These are phyloP conservation scores for Empis stercorea DNA, from an alignment of 2,888 invertebrate species.

Conservation along the genomic window DNA sequence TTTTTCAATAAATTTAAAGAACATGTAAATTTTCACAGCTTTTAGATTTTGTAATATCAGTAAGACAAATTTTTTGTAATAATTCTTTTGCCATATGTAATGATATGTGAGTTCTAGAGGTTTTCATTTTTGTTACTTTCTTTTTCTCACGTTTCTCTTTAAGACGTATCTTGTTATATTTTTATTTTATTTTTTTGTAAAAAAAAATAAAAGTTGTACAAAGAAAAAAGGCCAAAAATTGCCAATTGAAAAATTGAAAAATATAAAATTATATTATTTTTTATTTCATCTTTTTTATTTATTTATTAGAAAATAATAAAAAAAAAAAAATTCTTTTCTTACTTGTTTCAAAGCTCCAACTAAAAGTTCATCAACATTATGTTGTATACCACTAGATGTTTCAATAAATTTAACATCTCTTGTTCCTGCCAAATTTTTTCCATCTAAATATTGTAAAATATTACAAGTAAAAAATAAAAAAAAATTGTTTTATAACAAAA, in stretches of 20 bases:
- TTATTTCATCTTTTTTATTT: not conserved
- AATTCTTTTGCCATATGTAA: constrained; percentile 70
- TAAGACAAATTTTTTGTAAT: constrained; percentile 72
- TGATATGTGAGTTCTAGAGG: constrained; percentile 68
- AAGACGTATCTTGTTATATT: constrained; percentile 46
- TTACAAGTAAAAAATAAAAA: not conserved
- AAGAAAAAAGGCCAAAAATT: not conserved
- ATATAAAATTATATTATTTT: not conserved
- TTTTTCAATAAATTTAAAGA: too few relatives aligned
- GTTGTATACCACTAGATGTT: constrained; percentile 89
- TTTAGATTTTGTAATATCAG: constrained; percentile 72
- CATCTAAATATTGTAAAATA: constrained; percentile 68
- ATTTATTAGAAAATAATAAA: not conserved
- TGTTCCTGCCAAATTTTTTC: constrained; percentile 76
- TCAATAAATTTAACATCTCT: constrained; percentile 91
- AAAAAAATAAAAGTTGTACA: not conserved
- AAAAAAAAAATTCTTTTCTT: constrained; percentile 6
- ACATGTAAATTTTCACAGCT: constrained; percentile 80
- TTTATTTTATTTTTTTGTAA: too few relatives aligned
- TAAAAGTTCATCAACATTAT: constrained; percentile 90
- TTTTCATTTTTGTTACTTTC: constrained; percentile 54
- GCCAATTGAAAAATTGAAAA: not conserved
- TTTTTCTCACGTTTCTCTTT: constrained; percentile 65
- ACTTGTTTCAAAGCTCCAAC: constrained; percentile 83
- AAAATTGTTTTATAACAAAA: not conserved